Evolutionary conservation across 2,888 invertebrate species (phyloP).

Genomic region (Pachliopta kotzebuea): DNA sequence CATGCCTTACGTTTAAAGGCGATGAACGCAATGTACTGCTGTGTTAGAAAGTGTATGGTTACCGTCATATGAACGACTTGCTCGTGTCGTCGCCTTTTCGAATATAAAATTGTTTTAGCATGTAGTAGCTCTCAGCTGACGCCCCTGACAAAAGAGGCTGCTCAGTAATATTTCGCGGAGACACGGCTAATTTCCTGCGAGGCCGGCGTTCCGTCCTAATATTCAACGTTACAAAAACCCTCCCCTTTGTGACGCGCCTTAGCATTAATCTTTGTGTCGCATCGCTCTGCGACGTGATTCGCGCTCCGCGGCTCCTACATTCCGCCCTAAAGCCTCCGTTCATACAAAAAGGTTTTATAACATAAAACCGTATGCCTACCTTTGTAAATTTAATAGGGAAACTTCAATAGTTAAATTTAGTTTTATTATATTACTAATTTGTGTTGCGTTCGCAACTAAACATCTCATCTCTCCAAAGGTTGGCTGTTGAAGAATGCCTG

Average conservation of each 20-base stretch:
- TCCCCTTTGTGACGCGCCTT: conserved; percentile 26
- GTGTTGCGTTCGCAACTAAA: no score
- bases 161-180: conserved; percentile 30
- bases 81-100: no score
- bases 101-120: not conserved
- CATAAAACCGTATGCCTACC: no score
- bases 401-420: no score
- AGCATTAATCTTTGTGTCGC: conserved; percentile 27
- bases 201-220: conserved; percentile 28
- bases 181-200: conserved; percentile 33
- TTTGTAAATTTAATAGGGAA: no score
- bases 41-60: no score
- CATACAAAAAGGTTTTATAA: not conserved
- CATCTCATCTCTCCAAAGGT: no score
- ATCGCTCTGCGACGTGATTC: conserved; percentile 16
- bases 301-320: conserved; percentile 11
- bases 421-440: no score
- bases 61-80: no score
- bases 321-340: not conserved
- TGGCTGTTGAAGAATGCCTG: no score
- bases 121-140: conserved; percentile 5
- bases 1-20: no score
- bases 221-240: conserved; percentile 26
- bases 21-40: no score
- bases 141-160: conserved; percentile 18